phyloP scores from a whole-genome alignment of 1,140 invertebrate genomes.

The Drosophila nannoptera region DNA sequence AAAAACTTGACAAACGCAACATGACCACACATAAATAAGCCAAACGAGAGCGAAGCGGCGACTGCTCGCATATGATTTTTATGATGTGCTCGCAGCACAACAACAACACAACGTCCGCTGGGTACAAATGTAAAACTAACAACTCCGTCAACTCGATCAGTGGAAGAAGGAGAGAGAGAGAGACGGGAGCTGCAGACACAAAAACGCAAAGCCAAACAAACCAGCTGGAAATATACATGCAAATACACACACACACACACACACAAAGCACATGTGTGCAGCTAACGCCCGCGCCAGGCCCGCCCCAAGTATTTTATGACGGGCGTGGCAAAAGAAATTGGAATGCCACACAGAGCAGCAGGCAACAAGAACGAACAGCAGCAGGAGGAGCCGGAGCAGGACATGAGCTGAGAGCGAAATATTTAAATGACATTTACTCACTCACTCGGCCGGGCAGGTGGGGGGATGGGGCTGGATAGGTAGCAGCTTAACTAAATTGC shows the following conservation, averaged over 20 bases:
- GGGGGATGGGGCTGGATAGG: background rate
- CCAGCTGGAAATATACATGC: background rate
- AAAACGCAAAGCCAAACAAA: constrained; percentile 38
- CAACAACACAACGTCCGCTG: constrained; percentile 26
- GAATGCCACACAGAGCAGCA: constrained; percentile 62
- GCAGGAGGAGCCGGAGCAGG: background rate
- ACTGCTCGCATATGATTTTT: constrained; percentile 54
- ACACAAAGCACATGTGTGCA: background rate
- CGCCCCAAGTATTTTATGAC: constrained; percentile 68
- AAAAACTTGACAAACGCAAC: constrained; percentile 77
- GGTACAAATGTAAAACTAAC: constrained; percentile 64
- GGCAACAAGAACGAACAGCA: constrained; percentile 12
- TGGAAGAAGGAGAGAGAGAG: constrained; percentile 46
- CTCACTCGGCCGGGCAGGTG: constrained; percentile 36
- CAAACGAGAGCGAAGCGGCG: constrained; percentile 49
- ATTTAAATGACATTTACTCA: constrained; percentile 78
- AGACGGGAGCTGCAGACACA: background rate
- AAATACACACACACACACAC: background rate
- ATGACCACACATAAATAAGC: constrained; percentile 77
- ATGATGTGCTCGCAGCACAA: constrained; percentile 56
- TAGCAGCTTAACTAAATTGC: constrained; percentile 76
- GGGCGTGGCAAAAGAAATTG: constrained; percentile 66
- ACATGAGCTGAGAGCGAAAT: constrained; percentile 44
- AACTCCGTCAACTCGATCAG: constrained; percentile 71
- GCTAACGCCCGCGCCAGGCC: background rate